Evolutionary conservation across 1,140 invertebrate genomes (phyloP), one percentile per base, ranked within the genome.

Genomic region (Drosophila quadrilineata): DNA sequence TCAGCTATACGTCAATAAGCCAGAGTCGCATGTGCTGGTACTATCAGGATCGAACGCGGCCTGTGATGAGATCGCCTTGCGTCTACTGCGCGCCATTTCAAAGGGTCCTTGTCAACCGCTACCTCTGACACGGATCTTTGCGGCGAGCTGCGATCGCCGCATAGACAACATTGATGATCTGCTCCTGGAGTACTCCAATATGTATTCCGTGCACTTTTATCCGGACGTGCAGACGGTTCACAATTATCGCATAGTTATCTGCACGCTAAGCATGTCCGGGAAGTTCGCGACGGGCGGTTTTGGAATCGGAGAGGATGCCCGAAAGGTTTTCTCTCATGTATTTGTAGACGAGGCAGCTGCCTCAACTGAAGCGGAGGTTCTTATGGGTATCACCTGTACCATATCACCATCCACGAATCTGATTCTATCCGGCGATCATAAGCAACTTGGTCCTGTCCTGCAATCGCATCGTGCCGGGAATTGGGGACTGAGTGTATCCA

Each of bases 261-360:
- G 73, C 48, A 86, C 74, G 1, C 63, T 88, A 4, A 67, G 70
- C 31, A 65, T 88, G 35, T 72, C 70, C 0, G 96, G 95, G 0
- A 87, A 92, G 31, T 82, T 98, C 4, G 93, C 94, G 49, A 92
- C 91, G 9, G 92, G 92, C 0, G 92, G 96, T 31, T 92, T 93
- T 4, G 90, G 90, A 26, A 91, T 92, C 10, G 92, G 94, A 72
- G 19, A 45, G 5, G n/a, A 54, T 3, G 52, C 65, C 16, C 28
- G 9, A 2, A 54, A 22, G 29, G 95, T 97, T 2, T 89, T 85
- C 87, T 93, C 93, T 17, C 94, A 96, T 87, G 90, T 96, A 36
- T 96, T 98, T 87, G 93, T 97, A 58, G 96, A 98, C 90, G 96
- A 98, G 91, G 95, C 95, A 14, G 96, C 95, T 9, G 95, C 97